phyloP scores from a whole-genome alignment of 2,888 invertebrate genomes.

The Odontocerum albicorne region DNA sequence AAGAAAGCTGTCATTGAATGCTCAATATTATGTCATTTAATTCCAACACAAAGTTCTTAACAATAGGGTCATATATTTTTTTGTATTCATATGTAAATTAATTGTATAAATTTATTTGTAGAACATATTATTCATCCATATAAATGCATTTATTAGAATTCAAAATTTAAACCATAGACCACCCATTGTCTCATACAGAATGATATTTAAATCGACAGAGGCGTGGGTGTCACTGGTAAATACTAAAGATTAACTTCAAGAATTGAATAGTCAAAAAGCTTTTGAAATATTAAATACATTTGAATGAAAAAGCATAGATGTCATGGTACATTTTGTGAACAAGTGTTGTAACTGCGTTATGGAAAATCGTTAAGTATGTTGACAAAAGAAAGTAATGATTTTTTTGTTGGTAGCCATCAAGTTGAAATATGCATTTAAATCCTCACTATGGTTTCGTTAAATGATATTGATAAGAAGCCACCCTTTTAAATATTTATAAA shows the following conservation, averaged over 20 bases:
- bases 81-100: constrained; percentile 16
- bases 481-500: too few relatives aligned
- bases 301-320: background rate
- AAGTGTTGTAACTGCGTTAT: too few relatives aligned
- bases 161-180: constrained; percentile 1
- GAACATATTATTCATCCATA: constrained; percentile 6
- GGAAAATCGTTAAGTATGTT: constrained; percentile 1
- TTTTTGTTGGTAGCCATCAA: background rate
- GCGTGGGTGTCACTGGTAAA: constrained; percentile 9
- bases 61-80: constrained; percentile 12
- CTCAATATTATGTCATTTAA: constrained; percentile 14
- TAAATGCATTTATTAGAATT: constrained; percentile 1
- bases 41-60: constrained; percentile 13
- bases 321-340: constrained; percentile 3
- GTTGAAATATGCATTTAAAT: constrained; percentile 4
- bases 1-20: too few relatives aligned
- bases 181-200: constrained; percentile 15
- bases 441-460: too few relatives aligned
- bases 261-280: background rate
- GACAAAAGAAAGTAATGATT: constrained; percentile 1
- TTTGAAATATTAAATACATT: constrained; percentile 8
- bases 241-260: background rate
- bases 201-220: background rate
- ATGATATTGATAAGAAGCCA: too few relatives aligned
- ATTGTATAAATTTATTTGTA: constrained; percentile 13